phyloP scores from a whole-genome alignment of 2,888 invertebrate species.

The Pammene aurita region DNA sequence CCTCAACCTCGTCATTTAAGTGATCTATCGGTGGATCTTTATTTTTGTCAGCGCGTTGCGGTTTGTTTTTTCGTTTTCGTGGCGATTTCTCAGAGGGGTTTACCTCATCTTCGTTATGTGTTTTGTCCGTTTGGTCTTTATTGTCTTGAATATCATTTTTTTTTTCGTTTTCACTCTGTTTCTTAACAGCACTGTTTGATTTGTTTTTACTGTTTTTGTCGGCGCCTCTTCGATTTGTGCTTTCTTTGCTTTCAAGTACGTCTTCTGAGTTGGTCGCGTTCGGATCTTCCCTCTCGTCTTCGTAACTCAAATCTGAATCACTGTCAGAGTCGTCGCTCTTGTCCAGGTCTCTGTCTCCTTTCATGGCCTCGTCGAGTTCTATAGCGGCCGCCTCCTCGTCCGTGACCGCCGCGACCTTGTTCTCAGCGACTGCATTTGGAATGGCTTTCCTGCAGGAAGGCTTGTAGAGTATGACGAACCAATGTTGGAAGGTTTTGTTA shows the following conservation, averaged over 20 bases:
- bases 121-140: not conserved
- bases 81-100: conserved; percentile 7
- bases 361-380: not conserved
- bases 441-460: conserved; percentile 45
- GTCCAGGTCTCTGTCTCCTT: not conserved
- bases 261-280: not conserved
- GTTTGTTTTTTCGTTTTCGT: not conserved
- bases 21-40: not conserved
- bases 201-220: conserved; percentile 16
- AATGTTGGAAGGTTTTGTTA: conserved; percentile 53
- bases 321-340: conserved; percentile 21
- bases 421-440: not conserved
- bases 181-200: conserved; percentile 11
- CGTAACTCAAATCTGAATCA: conserved; percentile 17
- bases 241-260: not conserved
- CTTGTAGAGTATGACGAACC: conserved; percentile 55
- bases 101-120: conserved; percentile 1
- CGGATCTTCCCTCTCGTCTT: conserved; percentile 27
- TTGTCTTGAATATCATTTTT: conserved; percentile 1
- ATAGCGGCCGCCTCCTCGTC: conserved; percentile 13
- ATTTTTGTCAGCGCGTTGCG: not conserved
- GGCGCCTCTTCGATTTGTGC: not conserved
- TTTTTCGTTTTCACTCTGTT: not conserved
- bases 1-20: not conserved
- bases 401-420: not conserved